These are phyloP conservation scores for Halisarca cf. caerulea DNA, from an alignment of 37 sponge, comb jelly and placozoan genomes.

Conservation along the genomic window DNA sequence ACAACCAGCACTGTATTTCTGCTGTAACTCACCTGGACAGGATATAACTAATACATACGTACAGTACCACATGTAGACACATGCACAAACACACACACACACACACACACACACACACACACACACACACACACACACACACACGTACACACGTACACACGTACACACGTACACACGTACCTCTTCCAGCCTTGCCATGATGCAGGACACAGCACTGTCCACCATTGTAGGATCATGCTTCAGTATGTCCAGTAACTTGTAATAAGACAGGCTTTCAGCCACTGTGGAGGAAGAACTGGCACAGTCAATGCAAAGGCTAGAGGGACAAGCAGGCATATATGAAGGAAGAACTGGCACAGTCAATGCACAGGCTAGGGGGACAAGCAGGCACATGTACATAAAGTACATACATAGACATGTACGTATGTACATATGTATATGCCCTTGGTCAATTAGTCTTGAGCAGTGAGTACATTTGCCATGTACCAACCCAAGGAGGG, in stretches of 20 bases:
- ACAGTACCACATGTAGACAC: background rate
- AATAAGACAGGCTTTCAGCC: slow-evolving; percentile 55
- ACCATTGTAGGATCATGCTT: slow-evolving; percentile 30
- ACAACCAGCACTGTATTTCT: too few relatives aligned
- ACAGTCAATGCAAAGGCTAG: too few relatives aligned
- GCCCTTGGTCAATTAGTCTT: too few relatives aligned
- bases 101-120: slow-evolving; percentile 14
- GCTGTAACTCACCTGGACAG: too few relatives aligned
- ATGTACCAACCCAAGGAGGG: too few relatives aligned
- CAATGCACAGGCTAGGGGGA: too few relatives aligned
- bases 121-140: slow-evolving; percentile 10
- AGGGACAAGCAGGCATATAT: too few relatives aligned
- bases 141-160: background rate
- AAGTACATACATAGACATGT: too few relatives aligned
- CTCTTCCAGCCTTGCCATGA: slow-evolving; percentile 30
- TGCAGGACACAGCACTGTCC: slow-evolving; percentile 23
- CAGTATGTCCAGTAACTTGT: slow-evolving; percentile 40
- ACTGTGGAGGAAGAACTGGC: slow-evolving; percentile 10
- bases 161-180: background rate
- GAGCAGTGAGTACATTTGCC: too few relatives aligned
- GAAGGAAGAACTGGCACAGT: too few relatives aligned
- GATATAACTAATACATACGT: background rate
- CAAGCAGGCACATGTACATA: too few relatives aligned
- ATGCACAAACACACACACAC: slow-evolving; percentile 15
- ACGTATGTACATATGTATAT: too few relatives aligned